Evolutionary conservation across 2,113 vertebrate genomes (phyloP), one percentile per base, ranked within the genome.

Genomic region (Percina caprodes): DNA sequence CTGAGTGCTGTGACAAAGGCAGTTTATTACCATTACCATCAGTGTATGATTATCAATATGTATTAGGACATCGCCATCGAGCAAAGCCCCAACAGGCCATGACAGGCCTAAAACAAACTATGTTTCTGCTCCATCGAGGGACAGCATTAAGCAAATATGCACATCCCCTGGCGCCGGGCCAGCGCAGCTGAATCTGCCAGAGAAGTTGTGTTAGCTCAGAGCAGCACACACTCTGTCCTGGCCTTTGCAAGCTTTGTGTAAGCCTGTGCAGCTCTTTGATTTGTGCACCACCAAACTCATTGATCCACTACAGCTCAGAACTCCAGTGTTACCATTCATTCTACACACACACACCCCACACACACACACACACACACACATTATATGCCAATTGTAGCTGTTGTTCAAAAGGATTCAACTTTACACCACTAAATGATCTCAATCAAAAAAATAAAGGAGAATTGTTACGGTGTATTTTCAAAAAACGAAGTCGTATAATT

Each of bases 291-390:
- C 80, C 80, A 88, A 89, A 85, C 72, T 86, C 86, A 93, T 90
- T 75, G 94, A 94, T 93, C 90, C 86, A 69, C 85, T 92, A 73
- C 86, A 85, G 85, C 86, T 91, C 91, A 92, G 88, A 91, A 85
- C 79, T 3, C 35, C 56, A 55, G 55, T 78, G 74, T 83, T 83
- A 92, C 84, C 77, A 30, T 30, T 30, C 30, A 30, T 4, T 30
- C 30, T 2, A 39, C 35, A 39, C 35, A 39, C 35, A 39, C 5
- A 39, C 8, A 39, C n/a, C n/a, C n/a, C 35, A 39, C 35, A n/a
- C 9, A 42, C 39, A 42, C 39, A 42, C 39, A n/a, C n/a, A n/a
- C n/a, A n/a, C n/a, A n/a, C n/a, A n/a, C n/a, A 42, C 39, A 71
- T 72, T 19, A 23, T 16, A 19, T 16, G 46, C 18, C 48, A 14